Evolutionary conservation across 2,888 invertebrate species (phyloP), one percentile per base, ranked within the genome.

Genomic region (Drosophila infuscata): DNA sequence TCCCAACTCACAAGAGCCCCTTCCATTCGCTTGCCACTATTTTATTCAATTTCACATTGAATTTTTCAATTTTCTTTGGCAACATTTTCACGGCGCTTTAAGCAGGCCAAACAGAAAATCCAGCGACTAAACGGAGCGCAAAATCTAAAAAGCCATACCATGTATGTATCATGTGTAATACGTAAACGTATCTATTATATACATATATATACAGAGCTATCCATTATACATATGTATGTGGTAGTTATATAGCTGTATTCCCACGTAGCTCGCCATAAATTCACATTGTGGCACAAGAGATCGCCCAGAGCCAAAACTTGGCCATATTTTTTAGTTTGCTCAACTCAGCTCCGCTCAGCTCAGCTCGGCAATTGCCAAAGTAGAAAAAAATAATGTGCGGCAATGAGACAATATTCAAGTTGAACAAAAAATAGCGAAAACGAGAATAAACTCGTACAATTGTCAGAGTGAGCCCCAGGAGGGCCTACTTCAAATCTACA

Each of bases 241-340:
- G 56, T 62, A 56, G 65, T 53, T 74, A 70, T 58, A 67, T 73
- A 62, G 67, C 59, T 66, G 77, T 74, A 87, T 89, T 89, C 89
- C 89, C 85, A 76, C 72, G 85, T 75, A 89, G 75, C 75, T 70
- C 74, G 74, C 88, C 79, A 85, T 85, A 85, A 85, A 85, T 85
- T 89, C 89, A 82, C 88, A 88, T 81, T 83, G 81, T 74, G 81
- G 76, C 75, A 49, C 59, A 52, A 70, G 69, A 89, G 89, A 89
- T 84, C 84, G 84, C 84, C 73, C 76, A 53, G 82, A 89, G 89
- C 71, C 66, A 89, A 85, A 74, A 85, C 86, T 89, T 89, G 88
- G 85, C 72, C 89, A 85, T 88, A 89, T 88, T 85, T 89, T 81
- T 86, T 81, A 79, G 82, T 84, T 84, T 89, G 68, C 78, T 70